Conservation (phyloP, 1,140 invertebrate species). For the Orius laevigatus region DNA sequence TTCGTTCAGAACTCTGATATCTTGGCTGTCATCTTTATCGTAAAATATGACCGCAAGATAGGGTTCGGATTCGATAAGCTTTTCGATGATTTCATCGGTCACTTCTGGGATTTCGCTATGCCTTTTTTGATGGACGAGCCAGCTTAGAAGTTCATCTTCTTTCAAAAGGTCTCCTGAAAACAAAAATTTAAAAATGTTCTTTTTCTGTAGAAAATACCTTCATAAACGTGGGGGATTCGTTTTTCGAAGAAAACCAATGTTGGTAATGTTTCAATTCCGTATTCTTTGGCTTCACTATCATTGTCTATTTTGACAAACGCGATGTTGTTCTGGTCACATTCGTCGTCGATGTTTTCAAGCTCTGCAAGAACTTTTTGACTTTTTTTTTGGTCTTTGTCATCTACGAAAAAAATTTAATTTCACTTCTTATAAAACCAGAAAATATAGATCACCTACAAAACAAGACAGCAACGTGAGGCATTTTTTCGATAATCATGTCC, state of each 20-base stretch:
- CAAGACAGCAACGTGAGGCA: conserved; percentile 70
- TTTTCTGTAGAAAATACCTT: conserved; percentile 34
- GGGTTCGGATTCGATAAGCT: conserved; percentile 61
- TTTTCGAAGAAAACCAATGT: conserved; percentile 76
- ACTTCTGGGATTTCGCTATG: conserved; percentile 84
- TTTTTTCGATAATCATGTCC: conserved; percentile 76
- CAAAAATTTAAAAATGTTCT: conserved; percentile 1
- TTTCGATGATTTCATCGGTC: conserved; percentile 86
- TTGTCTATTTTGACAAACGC: conserved; percentile 88
- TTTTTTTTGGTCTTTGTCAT: conserved; percentile 82
- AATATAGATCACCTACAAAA: conserved; percentile 55
- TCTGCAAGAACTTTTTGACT: conserved; percentile 72
- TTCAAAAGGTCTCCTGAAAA: conserved; percentile 63
- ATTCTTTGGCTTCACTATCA: conserved; percentile 72
- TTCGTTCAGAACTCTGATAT: conserved; percentile 73
- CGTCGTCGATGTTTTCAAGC: conserved; percentile 86
- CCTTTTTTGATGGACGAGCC: conserved; percentile 75
- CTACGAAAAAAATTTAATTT: conserved; percentile 33
- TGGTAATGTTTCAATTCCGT: conserved; percentile 66
- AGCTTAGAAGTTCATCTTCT: conserved; percentile 74
- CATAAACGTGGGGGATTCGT: conserved; percentile 73
- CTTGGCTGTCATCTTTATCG: conserved; percentile 78
- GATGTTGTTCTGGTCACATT: conserved; percentile 81
- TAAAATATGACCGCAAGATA: conserved; percentile 76
- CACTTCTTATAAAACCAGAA: neutral